Conservation (phyloP, 2,888 invertebrate species). For the Carabus problematicus region DNA sequence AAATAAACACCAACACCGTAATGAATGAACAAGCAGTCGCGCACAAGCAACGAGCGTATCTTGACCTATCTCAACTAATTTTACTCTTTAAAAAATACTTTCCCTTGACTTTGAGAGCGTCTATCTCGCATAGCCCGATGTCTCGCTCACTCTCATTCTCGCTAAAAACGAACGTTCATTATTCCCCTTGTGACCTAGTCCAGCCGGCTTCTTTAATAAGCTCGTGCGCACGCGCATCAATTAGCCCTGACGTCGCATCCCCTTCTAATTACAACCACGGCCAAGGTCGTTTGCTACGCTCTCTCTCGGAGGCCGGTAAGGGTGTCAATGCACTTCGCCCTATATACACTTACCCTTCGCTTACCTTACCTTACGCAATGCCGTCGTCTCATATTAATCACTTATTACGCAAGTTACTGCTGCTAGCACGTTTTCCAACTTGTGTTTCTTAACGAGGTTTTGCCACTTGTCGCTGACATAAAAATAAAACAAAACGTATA, state of each 20-base stretch:
- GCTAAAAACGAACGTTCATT: conserved; percentile 57
- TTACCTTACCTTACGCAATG: conserved; percentile 9
- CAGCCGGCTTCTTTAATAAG: conserved; percentile 56
- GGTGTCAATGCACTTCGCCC: background rate
- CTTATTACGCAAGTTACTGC: conserved; percentile 10
- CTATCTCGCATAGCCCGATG: conserved; percentile 25
- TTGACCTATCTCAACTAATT: conserved; percentile 60
- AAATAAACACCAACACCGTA: conserved; percentile 5
- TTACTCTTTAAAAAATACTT: conserved; percentile 60
- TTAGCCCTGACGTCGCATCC: conserved; percentile 47
- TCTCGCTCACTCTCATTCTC: conserved; percentile 48
- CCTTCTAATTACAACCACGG: conserved; percentile 55
- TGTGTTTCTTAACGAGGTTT: no score
- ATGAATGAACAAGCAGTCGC: conserved; percentile 27
- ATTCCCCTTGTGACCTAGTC: conserved; percentile 59
- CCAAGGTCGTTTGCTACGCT: background rate
- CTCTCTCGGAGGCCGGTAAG: conserved; percentile 2
- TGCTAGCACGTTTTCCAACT: no score
- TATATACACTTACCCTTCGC: no score
- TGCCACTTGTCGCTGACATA: no score
- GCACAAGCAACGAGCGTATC: conserved; percentile 40
- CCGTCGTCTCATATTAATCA: conserved; percentile 21
- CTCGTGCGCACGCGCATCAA: conserved; percentile 54
- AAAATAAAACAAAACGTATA: no score
- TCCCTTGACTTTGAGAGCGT: conserved; percentile 54